These are phyloP conservation scores for Myodes glareolus DNA, from an alignment of 2,113 vertebrate species.

Conservation along the genomic window DNA sequence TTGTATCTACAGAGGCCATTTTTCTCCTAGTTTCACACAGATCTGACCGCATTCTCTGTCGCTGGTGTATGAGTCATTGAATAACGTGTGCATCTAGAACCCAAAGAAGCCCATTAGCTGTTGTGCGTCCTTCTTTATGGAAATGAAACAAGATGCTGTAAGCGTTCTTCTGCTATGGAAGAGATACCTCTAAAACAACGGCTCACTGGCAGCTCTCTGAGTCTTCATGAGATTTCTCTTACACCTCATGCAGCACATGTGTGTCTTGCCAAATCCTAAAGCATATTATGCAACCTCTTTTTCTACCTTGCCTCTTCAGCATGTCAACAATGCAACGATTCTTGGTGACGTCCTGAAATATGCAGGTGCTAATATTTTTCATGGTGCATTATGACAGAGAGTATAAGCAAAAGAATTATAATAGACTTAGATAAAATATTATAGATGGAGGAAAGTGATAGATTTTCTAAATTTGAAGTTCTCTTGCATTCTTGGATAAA, in stretches of 20 bases:
- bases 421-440: background rate
- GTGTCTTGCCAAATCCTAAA: background rate
- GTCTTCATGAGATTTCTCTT: slow-evolving; percentile 2
- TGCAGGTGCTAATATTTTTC: background rate
- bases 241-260: background rate
- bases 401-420: background rate
- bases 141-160: background rate
- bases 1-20: background rate
- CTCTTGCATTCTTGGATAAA: background rate
- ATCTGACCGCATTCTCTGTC: background rate
- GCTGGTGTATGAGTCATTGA: background rate
- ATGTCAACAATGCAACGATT: background rate
- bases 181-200: background rate
- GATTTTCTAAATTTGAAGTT: background rate
- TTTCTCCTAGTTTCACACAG: background rate
- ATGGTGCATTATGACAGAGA: background rate
- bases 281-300: background rate
- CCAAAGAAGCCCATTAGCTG: background rate
- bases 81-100: background rate
- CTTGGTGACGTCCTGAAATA: background rate
- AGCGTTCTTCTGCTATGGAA: slow-evolving; percentile 4
- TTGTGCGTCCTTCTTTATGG: background rate
- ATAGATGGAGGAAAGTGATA: background rate
- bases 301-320: background rate
- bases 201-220: background rate